A percentile compares a stretch with the other conserved stretches of the same genome.
These are phyloP conservation scores for Agonopterix alstromeriana DNA, from an alignment of 2,888 invertebrate genomes.

Conservation along the genomic window DNA sequence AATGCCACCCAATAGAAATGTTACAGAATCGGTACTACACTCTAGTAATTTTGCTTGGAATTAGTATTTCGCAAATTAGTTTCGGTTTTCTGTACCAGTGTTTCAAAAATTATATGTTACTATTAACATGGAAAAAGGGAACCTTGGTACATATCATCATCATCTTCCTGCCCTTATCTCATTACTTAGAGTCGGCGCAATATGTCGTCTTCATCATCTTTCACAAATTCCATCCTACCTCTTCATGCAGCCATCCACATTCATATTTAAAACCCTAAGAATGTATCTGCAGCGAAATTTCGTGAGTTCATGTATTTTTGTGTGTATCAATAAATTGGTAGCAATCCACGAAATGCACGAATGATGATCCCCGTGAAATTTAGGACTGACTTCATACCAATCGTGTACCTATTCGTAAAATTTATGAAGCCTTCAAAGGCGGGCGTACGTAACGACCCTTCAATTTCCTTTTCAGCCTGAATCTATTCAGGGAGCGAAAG, in stretches of 20 bases:
- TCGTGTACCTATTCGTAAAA: conserved; percentile 48
- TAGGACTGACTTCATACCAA: conserved; percentile 32
- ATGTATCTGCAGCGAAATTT: no score
- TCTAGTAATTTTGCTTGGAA: conserved; percentile 41
- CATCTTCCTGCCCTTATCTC: no score
- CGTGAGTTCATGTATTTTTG: not conserved
- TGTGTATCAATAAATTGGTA: not conserved
- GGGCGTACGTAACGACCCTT: conserved; percentile 60
- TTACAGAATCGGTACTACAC: conserved; percentile 37
- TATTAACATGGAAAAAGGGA: no score
- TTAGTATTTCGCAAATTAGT: conserved; percentile 43
- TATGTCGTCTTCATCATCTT: no score
- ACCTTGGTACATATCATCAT: no score
- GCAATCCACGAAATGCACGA: not conserved
- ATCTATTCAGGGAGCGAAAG: conserved; percentile 60
- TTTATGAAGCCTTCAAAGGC: conserved; percentile 54
- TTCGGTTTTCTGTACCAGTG: not conserved
- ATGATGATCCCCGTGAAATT: conserved; percentile 5
- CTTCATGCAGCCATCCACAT: no score
- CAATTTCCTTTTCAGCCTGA: conserved; percentile 66
- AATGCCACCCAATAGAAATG: conserved; percentile 55
- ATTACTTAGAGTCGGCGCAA: no score
- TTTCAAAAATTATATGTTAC: no score
- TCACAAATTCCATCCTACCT: no score
- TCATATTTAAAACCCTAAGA: no score